Evolutionary conservation across 2,888 invertebrate species (phyloP).

Genomic region (Oithona nana): DNA sequence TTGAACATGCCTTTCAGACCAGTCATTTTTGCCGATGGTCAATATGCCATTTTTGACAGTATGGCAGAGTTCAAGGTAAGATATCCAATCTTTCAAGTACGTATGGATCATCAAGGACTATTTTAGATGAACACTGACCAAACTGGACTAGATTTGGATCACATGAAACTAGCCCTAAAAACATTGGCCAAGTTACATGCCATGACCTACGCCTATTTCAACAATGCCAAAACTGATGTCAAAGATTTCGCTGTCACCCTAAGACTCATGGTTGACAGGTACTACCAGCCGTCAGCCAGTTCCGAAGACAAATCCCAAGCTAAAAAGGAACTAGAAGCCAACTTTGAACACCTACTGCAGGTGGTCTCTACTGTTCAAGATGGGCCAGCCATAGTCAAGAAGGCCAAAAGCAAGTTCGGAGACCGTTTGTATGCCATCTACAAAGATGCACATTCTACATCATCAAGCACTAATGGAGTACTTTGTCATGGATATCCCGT

Average conservation of each 20-base stretch:
- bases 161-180: neutral
- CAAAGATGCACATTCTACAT: neutral
- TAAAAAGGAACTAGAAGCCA: neutral
- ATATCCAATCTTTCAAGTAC: neutral
- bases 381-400: neutral
- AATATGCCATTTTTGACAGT: conserved; percentile 8
- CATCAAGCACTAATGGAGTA: conserved; percentile 4
- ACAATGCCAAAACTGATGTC: neutral
- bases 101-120: neutral
- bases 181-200: conserved; percentile 4
- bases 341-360: neutral
- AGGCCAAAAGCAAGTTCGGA: neutral
- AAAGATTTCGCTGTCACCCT: neutral
- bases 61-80: neutral
- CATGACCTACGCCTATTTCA: conserved; percentile 6
- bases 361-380: neutral
- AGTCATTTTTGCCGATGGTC: conserved; percentile 4
- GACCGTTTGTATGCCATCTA: conserved; percentile 1
- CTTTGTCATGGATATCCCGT: conserved; percentile 6
- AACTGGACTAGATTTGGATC: conserved; percentile 4
- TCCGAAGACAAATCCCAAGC: neutral
- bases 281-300: conserved; percentile 5
- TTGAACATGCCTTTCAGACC: neutral
- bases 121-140: neutral
- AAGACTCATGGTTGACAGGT: conserved; percentile 3